A percentile compares a stretch with the other conserved stretches of the same genome.
These are phyloP conservation scores for Keiferia lycopersicella DNA, from an alignment of 2,888 invertebrate species.

Conservation along the genomic window DNA sequence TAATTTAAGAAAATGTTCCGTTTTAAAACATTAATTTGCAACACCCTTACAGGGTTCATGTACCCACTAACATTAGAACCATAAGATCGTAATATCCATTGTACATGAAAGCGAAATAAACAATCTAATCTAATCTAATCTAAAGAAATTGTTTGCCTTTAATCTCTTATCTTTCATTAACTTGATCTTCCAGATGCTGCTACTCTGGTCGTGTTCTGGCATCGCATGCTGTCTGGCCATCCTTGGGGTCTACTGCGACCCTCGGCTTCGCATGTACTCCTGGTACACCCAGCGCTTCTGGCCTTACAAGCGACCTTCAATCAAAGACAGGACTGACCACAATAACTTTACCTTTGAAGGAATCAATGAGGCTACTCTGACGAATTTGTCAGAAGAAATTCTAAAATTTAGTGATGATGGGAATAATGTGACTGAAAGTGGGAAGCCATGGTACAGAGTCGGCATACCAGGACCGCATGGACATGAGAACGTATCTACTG, in stretches of 20 bases:
- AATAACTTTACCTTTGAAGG: constrained; percentile 36
- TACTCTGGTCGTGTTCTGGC: constrained; percentile 71
- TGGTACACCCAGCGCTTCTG: constrained; percentile 63
- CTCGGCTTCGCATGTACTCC: constrained; percentile 59
- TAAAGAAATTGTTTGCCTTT: no score
- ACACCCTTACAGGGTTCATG: no score
- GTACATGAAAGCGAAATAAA: no score
- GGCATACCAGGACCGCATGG: constrained; percentile 33
- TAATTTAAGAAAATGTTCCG: no score
- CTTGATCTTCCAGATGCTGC: constrained; percentile 57
- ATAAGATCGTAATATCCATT: no score
- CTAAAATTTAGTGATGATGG: not conserved
- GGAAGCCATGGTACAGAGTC: constrained; percentile 42
- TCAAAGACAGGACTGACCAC: constrained; percentile 45
- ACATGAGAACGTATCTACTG: constrained; percentile 40
- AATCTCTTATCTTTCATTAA: not conserved
- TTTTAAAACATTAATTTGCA: no score
- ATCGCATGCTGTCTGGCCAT: constrained; percentile 69
- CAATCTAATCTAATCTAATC: no score
- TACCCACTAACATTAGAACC: no score
- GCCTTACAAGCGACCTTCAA: constrained; percentile 51
- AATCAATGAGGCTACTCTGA: constrained; percentile 26
- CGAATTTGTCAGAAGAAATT: constrained; percentile 42
- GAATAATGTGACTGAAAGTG: constrained; percentile 24
- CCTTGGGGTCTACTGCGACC: constrained; percentile 71